A percentile compares a stretch with the other conserved stretches of the same genome.
Evolutionary conservation across 1,140 invertebrate genomes (phyloP).

Genomic region (Dinoponera quadriceps): DNA sequence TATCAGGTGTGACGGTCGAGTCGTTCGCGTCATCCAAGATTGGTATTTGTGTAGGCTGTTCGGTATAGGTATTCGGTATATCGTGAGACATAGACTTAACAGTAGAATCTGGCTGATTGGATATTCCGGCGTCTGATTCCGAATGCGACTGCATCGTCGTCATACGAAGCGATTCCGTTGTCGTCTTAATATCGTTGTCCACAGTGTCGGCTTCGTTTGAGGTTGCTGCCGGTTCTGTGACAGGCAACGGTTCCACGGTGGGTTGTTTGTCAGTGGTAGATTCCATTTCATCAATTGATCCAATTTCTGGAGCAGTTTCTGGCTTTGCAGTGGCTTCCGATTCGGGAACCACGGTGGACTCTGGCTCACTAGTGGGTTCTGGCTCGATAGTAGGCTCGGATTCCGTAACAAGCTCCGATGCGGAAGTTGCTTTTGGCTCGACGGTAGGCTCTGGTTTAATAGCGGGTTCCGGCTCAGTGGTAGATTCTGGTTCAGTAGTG

Average conservation of each 20-base stretch:
- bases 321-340: constrained; percentile 75
- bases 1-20: not conserved
- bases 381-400: constrained; percentile 72
- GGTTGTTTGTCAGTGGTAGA: constrained; percentile 54
- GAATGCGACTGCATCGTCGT: constrained; percentile 20
- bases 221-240: constrained; percentile 66
- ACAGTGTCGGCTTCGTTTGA: not conserved
- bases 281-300: constrained; percentile 68
- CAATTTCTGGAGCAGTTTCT: constrained; percentile 42
- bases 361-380: constrained; percentile 64
- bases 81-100: not conserved
- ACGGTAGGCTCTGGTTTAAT: constrained; percentile 58
- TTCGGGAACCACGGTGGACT: constrained; percentile 60
- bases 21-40: not conserved
- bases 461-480: constrained; percentile 36
- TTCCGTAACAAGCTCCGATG: constrained; percentile 66
- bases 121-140: constrained; percentile 31
- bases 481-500: constrained; percentile 70
- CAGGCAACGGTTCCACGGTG: constrained; percentile 70
- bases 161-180: constrained; percentile 27
- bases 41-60: constrained; percentile 19
- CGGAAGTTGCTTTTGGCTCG: constrained; percentile 68
- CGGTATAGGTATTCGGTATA: not conserved
- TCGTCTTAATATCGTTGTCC: constrained; percentile 15
- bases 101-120: not conserved